Conservation (phyloP, 2,113 vertebrate genomes). For the Dermatemys mawii region DNA sequence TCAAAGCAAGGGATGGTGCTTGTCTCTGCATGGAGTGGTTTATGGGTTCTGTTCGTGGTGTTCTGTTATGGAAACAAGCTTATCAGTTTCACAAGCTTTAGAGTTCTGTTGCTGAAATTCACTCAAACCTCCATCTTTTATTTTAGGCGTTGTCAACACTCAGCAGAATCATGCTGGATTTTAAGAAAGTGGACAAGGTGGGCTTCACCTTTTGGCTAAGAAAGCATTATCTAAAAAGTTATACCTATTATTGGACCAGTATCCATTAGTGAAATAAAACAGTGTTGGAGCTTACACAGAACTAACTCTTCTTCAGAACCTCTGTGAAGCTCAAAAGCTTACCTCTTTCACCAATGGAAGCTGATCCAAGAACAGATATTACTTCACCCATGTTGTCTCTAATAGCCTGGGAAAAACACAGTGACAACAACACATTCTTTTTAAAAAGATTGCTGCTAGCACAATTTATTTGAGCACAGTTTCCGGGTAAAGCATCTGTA, state of each 20-base stretch:
- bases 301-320: background rate
- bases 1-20: background rate
- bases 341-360: background rate
- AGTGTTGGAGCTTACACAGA: background rate
- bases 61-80: background rate
- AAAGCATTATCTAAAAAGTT: too few relatives aligned
- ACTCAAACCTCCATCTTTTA: background rate
- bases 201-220: too few relatives aligned
- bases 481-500: background rate
- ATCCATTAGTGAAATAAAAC: background rate
- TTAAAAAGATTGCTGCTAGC: background rate
- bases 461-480: background rate
- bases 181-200: background rate
- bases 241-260: background rate
- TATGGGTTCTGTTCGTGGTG: background rate
- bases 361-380: background rate
- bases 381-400: background rate
- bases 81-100: background rate
- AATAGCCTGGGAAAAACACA: background rate
- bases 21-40: background rate
- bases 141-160: background rate
- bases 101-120: background rate
- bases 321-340: background rate
- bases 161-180: background rate
- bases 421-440: background rate